phyloP scores from a whole-genome alignment of 2,797 vertebrate species.

The Avahi laniger region DNA sequence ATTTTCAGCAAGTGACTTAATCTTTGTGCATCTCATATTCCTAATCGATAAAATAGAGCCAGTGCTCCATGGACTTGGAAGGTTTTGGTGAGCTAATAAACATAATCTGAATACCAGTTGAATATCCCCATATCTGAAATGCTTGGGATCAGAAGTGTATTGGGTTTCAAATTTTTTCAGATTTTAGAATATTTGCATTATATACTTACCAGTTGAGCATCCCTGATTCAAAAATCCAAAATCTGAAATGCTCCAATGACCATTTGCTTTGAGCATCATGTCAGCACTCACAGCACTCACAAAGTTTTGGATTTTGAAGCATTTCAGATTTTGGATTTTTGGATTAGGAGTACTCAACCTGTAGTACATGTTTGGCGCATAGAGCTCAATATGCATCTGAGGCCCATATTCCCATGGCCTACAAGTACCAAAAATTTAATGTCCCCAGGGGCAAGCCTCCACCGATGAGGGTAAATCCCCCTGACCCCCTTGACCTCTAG shows the following conservation, averaged over 20 bases:
- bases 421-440: neutral
- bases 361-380: neutral
- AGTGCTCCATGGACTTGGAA: neutral
- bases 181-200: neutral
- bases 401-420: neutral
- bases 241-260: neutral
- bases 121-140: neutral
- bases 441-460: too few relatives aligned
- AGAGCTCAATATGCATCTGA: neutral
- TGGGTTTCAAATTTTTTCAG: neutral
- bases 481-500: neutral
- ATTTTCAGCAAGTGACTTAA: conserved; percentile 31
- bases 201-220: neutral
- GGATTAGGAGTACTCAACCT: neutral
- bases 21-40: neutral
- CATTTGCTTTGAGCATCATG: neutral
- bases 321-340: neutral
- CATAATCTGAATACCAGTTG: neutral
- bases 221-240: neutral
- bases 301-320: neutral
- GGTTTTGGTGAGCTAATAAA: neutral
- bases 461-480: neutral
- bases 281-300: neutral
- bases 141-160: neutral
- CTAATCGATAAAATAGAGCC: neutral